Evolutionary conservation across 2,113 vertebrate genomes (phyloP).

Genomic region (Alligator sinensis): DNA sequence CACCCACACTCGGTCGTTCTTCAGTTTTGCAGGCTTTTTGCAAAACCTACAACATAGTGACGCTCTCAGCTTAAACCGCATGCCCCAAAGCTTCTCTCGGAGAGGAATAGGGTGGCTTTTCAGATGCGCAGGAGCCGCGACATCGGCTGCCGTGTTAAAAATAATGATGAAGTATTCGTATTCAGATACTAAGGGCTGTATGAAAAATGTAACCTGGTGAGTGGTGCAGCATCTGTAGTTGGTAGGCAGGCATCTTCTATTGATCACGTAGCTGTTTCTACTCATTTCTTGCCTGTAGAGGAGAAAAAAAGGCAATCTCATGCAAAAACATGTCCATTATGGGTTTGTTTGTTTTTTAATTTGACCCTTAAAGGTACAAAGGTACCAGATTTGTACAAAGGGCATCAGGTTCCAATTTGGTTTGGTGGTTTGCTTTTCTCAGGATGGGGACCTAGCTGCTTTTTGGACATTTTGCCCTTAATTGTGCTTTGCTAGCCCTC

Average conservation of each 20-base stretch:
- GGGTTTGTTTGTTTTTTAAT: background rate
- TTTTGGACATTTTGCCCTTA: rapidly evolving
- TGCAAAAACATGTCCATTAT: rapidly evolving
- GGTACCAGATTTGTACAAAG: background rate
- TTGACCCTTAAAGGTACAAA: background rate
- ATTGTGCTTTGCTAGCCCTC: background rate
- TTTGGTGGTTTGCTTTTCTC: background rate
- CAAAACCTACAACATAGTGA: rapidly evolving
- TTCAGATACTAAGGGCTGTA: background rate
- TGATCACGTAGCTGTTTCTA: rapidly evolving
- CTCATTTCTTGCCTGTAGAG: background rate
- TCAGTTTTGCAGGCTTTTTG: background rate
- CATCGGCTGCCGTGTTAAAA: background rate
- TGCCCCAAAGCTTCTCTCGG: background rate
- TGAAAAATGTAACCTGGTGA: rapidly evolving
- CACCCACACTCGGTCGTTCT: background rate
- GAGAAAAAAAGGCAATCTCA: background rate
- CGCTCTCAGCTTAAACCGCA: background rate
- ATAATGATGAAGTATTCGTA: rapidly evolving
- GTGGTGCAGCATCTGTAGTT: background rate
- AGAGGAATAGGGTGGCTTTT: rapidly evolving
- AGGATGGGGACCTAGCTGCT: rapidly evolving
- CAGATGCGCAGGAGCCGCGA: background rate
- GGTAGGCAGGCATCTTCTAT: background rate
- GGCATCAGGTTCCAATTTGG: rapidly evolving